Evolutionary conservation across 2,888 invertebrate species (phyloP), one percentile per base, ranked within the genome.

Genomic region (Drosophila dives): DNA sequence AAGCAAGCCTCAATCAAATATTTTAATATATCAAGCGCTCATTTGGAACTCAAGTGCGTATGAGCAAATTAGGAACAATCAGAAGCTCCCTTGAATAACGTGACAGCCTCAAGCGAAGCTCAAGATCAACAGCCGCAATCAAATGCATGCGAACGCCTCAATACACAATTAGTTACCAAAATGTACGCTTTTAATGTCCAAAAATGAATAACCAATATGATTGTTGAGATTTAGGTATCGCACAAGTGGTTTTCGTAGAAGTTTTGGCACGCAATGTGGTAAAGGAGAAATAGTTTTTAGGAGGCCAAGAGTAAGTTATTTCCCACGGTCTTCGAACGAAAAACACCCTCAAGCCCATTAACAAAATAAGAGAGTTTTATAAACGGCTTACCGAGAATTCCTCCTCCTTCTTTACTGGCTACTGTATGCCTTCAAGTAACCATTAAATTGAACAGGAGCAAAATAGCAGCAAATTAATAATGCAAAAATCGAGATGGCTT

Each of bases 401-500:
- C n/a, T 51, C 36, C 23, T 69, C 33, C 49, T 45, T 36, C 23
- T 17, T 56, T 62, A 40, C 48, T 58, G 62, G 64, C 70, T 79
- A 68, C 80, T 83, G 80, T 64, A 34, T 55, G 65, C 80, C 72
- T 72, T 42, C 23, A 60, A 79, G 73, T 62, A 53, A 66, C 29
- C 45, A 59, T 69, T 55, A 81, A 89, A 77, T 89, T 81, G 65
- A 72, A 78, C 81, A 75, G 75, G 66, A 80, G 74, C 64, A 82
- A 67, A 49, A 64, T 65, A 65, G 50, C 64, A 73, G 63, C 56
- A 72, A 72, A 63, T 72, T 69, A 64, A 54, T 88, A 75, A 75
- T 85, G 68, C 40, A 71, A 75, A 77, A 85, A 86, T 66, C 84
- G 89, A 74, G 90, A 86, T 77, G 49, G 89, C 90, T 83, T 64